Evolutionary conservation across 2,797 vertebrate species (phyloP).

Genomic region (Psittacula derbiana): DNA sequence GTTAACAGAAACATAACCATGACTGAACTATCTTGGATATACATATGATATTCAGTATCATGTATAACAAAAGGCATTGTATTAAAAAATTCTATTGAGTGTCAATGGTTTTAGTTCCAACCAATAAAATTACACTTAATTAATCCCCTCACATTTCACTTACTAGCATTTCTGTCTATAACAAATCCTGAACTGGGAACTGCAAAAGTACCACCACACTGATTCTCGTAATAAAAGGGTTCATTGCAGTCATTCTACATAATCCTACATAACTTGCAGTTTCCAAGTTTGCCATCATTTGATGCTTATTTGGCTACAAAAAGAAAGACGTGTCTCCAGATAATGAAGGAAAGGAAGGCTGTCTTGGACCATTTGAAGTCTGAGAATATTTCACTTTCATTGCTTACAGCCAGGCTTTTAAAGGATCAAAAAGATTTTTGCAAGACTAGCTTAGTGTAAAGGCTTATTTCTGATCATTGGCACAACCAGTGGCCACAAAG

Average conservation of each 20-base stretch:
- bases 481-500: constrained; percentile 72
- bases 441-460: constrained; percentile 1
- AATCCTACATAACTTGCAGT: background rate
- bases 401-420: constrained; percentile 12
- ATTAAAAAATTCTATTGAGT: constrained; percentile 20
- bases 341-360: background rate
- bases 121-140: constrained; percentile 24
- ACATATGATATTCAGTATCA: background rate
- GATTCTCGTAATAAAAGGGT: background rate
- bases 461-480: constrained; percentile 71
- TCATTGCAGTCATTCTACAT: background rate
- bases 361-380: background rate
- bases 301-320: background rate
- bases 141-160: background rate
- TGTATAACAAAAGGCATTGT: background rate
- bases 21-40: background rate
- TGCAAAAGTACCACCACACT: background rate
- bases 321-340: background rate
- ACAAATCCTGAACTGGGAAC: background rate
- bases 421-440: constrained; percentile 47
- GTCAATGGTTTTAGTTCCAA: constrained; percentile 22
- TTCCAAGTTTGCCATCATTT: constrained; percentile 32
- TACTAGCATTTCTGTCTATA: background rate
- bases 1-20: constrained; percentile 22
- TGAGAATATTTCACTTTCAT: background rate